Base-by-base conservation (phyloP, 2,888 invertebrate species). In the Ectropis crepuscularia region DNA sequence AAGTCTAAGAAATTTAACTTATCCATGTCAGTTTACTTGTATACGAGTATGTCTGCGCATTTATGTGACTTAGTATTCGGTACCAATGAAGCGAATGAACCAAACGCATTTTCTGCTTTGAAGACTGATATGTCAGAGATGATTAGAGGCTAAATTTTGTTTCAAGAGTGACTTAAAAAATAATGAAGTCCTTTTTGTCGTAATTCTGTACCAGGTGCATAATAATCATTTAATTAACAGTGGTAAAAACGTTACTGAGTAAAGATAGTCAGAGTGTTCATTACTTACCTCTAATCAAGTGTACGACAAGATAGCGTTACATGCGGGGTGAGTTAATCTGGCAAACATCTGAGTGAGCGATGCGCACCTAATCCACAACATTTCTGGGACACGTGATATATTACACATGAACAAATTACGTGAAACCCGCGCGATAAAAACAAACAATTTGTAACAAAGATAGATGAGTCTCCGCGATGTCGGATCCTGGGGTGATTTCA, bases 401-500 rank as follows among this genome's bases (percentile, higher is more conserved):
- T 90, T 87, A 86, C 85, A 76, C 69, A 63, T 67, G 81, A 80
- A 85, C 86, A 87, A 87, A 89, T 89, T 85, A 87, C 86, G 77
- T 75, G 80, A 74, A 80, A 79, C 79, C 76, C 76, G 74, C 74
- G 78, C 71, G 77, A 79, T 83, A 86, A 87, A 89, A 89, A 89
- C 87, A 86, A 87, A 87, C 82, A 86, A 88, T 89, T 89, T 88
- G 82, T 89, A 87, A 87, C 78, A 80, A 82, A 85, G 88, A 88
- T 84, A 82, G 85, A 87, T 80, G 85, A 80, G 79, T 58, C 61
- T 61, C 57, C 65, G 71, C 59, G 57, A 59, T 65, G 53, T 38
- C 28, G 62, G 64, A 71, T 73, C 76, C 79, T 81, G 80, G 79
- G 77, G 73, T 78, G 76, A 76, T 82, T 87, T 84, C 82, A 86